Percentiles rank a stretch among this genome's conserved stretches.
phyloP scores from a whole-genome alignment of 2,797 vertebrate genomes.

The Liparis tanakae region DNA sequence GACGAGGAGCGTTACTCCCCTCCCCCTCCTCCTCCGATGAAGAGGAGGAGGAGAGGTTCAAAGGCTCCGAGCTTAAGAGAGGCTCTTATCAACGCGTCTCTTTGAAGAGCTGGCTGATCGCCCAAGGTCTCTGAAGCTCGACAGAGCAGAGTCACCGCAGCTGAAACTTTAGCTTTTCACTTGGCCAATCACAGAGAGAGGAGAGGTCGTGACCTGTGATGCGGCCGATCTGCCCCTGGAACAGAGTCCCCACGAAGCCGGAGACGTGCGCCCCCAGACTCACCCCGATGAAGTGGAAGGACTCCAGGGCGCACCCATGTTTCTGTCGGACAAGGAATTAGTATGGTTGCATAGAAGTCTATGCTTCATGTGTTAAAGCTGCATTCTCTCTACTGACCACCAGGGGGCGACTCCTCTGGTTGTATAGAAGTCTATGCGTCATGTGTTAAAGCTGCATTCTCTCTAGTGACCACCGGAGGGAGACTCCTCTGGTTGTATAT shows the following conservation, averaged over 20 bases:
- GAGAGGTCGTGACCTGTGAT: slow-evolving; percentile 86
- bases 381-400: too few relatives aligned
- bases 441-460: too few relatives aligned
- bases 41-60: too few relatives aligned
- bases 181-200: neutral
- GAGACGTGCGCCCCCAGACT: slow-evolving; percentile 94
- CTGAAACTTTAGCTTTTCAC: neutral
- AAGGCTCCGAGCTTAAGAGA: slow-evolving; percentile 1
- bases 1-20: neutral
- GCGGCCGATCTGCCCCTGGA: slow-evolving; percentile 87
- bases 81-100: slow-evolving; percentile 57
- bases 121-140: slow-evolving; percentile 43
- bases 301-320: slow-evolving; percentile 83
- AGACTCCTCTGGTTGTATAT: too few relatives aligned
- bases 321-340: slow-evolving; percentile 70
- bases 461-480: too few relatives aligned
- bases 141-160: slow-evolving; percentile 6
- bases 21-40: too few relatives aligned
- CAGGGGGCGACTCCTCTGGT: too few relatives aligned
- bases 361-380: neutral
- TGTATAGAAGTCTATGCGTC: too few relatives aligned
- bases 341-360: too few relatives aligned
- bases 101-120: slow-evolving; percentile 43
- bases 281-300: slow-evolving; percentile 93
- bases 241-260: slow-evolving; percentile 91